phyloP scores from a whole-genome alignment of 2,888 invertebrate species.

The Nomada flava region DNA sequence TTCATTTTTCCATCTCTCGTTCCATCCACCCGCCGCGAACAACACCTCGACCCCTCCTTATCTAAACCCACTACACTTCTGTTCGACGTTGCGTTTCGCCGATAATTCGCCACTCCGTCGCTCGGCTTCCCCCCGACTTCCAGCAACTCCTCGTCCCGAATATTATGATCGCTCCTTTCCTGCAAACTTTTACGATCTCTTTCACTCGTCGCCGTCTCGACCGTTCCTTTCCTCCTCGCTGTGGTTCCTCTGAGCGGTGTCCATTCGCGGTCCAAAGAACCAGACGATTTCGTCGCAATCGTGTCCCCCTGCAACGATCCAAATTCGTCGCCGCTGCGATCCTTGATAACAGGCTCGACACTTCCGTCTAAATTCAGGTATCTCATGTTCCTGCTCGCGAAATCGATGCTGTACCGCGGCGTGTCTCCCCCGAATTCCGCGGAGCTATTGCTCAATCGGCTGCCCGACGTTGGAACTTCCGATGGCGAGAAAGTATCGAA shows the following conservation, averaged over 20 bases:
- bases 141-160: background rate
- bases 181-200: background rate
- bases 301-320: background rate
- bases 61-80: background rate
- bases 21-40: background rate
- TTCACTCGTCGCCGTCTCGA: background rate
- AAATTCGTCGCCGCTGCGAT: background rate
- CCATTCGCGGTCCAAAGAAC: background rate
- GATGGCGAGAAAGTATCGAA: background rate
- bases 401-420: constrained; percentile 35
- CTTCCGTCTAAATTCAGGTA: constrained; percentile 46
- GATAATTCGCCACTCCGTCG: background rate
- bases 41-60: background rate
- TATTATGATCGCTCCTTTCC: background rate
- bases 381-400: constrained; percentile 42
- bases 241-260: background rate
- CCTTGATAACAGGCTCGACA: constrained; percentile 1
- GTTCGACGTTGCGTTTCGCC: background rate
- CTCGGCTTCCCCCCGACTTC: background rate
- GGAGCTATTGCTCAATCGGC: background rate
- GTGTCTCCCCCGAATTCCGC: background rate
- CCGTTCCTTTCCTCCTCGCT: background rate
- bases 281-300: background rate
- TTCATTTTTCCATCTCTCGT: background rate
- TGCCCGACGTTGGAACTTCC: background rate